phyloP scores from a whole-genome alignment of 2,113 vertebrate genomes.

The Vulpes lagopus region DNA sequence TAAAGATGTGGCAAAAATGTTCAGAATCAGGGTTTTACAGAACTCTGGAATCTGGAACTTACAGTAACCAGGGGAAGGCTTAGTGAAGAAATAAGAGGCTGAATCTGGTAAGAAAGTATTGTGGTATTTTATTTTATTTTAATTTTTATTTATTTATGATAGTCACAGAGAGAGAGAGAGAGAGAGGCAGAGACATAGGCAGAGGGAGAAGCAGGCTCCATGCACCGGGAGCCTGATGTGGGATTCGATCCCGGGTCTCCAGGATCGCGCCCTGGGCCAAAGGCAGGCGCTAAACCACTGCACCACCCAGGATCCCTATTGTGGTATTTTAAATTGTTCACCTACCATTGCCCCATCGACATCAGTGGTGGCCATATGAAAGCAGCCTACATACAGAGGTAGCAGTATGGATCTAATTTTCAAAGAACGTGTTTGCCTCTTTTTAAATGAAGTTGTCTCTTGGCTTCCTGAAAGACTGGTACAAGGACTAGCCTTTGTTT shows the following conservation, averaged over 20 bases:
- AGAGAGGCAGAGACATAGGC: too few relatives aligned
- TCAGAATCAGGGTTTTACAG: not conserved
- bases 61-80: not conserved
- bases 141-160: too few relatives aligned
- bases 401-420: not conserved
- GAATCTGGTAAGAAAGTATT: not conserved
- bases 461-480: not conserved
- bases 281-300: too few relatives aligned
- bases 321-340: not conserved
- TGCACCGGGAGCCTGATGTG: too few relatives aligned
- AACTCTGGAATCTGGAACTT: not conserved
- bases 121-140: not conserved
- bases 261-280: too few relatives aligned
- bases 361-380: not conserved
- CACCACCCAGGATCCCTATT: not conserved
- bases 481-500: not conserved
- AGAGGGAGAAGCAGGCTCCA: too few relatives aligned
- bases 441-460: not conserved
- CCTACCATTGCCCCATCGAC: too few relatives aligned
- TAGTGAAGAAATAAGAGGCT: not conserved
- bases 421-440: not conserved
- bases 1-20: not conserved
- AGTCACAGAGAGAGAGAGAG: too few relatives aligned
- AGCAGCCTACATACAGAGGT: not conserved
- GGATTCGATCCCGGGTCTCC: too few relatives aligned